A percentile compares a stretch with the other conserved stretches of the same genome.
These are phyloP conservation scores for Blastobasis lacticolella DNA, from an alignment of 2,888 invertebrate species.

Conservation along the genomic window DNA sequence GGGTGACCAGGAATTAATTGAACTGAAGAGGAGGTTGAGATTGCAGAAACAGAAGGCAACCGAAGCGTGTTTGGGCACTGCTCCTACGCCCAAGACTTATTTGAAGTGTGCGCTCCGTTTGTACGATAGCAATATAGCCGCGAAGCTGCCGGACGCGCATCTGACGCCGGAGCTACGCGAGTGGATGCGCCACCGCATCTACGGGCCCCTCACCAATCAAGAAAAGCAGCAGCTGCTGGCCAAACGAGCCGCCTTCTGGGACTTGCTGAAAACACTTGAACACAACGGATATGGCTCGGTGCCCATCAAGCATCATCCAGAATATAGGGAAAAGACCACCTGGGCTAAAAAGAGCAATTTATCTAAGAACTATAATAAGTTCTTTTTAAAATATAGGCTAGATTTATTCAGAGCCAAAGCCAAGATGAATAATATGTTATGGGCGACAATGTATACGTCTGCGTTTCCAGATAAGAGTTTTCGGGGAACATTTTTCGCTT, in stretches of 20 bases:
- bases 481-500: constrained; percentile 58
- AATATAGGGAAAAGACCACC: constrained; percentile 30
- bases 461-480: constrained; percentile 57
- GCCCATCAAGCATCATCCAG: constrained; percentile 26
- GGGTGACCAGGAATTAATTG: constrained; percentile 9
- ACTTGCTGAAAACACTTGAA: constrained; percentile 30
- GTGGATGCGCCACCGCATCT: constrained; percentile 57
- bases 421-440: constrained; percentile 42
- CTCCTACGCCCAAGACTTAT: constrained; percentile 46
- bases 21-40: constrained; percentile 24
- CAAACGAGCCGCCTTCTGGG: constrained; percentile 28
- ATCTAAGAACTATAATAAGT: constrained; percentile 38
- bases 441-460: constrained; percentile 57
- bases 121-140: constrained; percentile 48
- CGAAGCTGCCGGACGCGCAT: constrained; percentile 52
- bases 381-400: constrained; percentile 32
- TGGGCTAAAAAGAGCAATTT: constrained; percentile 47
- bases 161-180: constrained; percentile 51
- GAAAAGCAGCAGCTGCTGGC: constrained; percentile 29
- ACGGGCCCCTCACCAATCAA: constrained; percentile 32
- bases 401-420: constrained; percentile 42
- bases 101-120: constrained; percentile 46
- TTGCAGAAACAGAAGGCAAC: constrained; percentile 31
- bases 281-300: constrained; percentile 37
- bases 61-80: constrained; percentile 39